These are phyloP conservation scores for Cantharis nigra DNA, from an alignment of 2,888 invertebrate genomes.

Conservation along the genomic window DNA sequence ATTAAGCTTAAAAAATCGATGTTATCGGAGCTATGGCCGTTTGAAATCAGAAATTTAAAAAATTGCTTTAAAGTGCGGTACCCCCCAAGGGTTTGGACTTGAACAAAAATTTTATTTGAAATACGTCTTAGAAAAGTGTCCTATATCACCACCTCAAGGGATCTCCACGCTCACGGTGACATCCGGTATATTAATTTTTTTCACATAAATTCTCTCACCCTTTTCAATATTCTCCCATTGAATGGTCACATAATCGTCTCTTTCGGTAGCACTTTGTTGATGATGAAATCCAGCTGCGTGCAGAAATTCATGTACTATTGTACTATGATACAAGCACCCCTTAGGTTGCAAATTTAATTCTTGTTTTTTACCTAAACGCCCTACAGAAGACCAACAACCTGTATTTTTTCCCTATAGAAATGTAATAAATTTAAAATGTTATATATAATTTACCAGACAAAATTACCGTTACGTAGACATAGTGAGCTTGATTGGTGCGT, in stretches of 20 bases:
- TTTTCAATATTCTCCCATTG: conserved; percentile 71
- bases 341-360: conserved; percentile 50
- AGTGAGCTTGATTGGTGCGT: neutral
- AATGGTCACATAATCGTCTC: conserved; percentile 76
- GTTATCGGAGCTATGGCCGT: no score
- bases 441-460: neutral
- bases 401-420: neutral
- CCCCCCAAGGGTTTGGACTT: no score
- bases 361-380: conserved; percentile 17
- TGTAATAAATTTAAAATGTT: no score
- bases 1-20: no score
- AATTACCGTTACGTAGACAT: conserved; percentile 1
- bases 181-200: no score
- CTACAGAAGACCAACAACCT: conserved; percentile 28
- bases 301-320: conserved; percentile 76
- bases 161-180: no score
- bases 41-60: no score
- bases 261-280: conserved; percentile 78
- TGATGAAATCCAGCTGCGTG: conserved; percentile 83
- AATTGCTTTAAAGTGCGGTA: no score
- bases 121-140: no score
- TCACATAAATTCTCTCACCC: no score
- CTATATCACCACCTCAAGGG: no score
- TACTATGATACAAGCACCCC: conserved; percentile 65
- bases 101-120: no score